Evolutionary conservation across 1,140 invertebrate species (phyloP).

Genomic region (Drosophila ohnishii): DNA sequence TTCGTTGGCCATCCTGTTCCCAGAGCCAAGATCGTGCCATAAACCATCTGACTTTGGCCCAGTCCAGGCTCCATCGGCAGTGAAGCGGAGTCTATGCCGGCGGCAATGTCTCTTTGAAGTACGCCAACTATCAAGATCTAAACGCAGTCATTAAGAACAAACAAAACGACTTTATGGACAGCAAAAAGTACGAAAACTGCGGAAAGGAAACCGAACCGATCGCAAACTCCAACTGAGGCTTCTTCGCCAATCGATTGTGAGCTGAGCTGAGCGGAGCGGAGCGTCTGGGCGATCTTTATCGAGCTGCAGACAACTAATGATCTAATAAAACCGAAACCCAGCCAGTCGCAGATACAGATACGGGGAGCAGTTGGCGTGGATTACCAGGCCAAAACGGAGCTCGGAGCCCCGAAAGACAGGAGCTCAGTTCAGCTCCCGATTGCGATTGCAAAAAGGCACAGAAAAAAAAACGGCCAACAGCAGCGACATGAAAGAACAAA

Average conservation of each 20-base stretch:
- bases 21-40: slow-evolving; percentile 24
- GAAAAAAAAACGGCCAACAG: slow-evolving; percentile 21
- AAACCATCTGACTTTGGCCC: slow-evolving; percentile 15
- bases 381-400: slow-evolving; percentile 64
- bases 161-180: slow-evolving; percentile 82
- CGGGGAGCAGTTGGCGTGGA: slow-evolving; percentile 38
- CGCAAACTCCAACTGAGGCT: slow-evolving; percentile 25
- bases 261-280: slow-evolving; percentile 11
- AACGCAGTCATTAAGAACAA: slow-evolving; percentile 82
- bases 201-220: slow-evolving; percentile 39
- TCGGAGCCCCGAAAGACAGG: slow-evolving; percentile 40
- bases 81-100: slow-evolving; percentile 47
- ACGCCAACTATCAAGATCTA: slow-evolving; percentile 79
- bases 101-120: slow-evolving; percentile 76
- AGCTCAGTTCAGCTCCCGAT: slow-evolving; percentile 55
- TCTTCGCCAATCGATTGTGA: slow-evolving; percentile 63
- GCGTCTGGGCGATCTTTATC: slow-evolving; percentile 79
- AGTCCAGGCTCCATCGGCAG: not conserved
- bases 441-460: slow-evolving; percentile 34
- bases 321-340: slow-evolving; percentile 82
- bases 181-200: slow-evolving; percentile 68
- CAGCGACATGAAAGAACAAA: slow-evolving; percentile 71
- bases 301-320: slow-evolving; percentile 81
- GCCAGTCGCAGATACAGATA: slow-evolving; percentile 42
- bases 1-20: slow-evolving; percentile 32